A percentile compares a stretch with the other conserved stretches of the same genome.
Conservation (phyloP, 1,140 invertebrate species). For the Trigoniulus corallinus region DNA sequence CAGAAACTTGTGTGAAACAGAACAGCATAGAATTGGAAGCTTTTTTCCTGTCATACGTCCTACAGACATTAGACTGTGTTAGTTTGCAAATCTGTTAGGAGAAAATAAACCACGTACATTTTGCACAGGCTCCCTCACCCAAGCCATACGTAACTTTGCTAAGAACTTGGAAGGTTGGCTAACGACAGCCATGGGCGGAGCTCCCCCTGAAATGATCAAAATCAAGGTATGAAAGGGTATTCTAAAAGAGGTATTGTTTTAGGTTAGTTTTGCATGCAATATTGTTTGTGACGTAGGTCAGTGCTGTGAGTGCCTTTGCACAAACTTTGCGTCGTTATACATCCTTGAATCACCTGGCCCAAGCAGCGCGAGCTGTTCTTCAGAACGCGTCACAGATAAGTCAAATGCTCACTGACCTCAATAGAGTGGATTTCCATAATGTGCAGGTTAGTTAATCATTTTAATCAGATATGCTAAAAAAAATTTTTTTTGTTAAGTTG, state of each 20-base stretch:
- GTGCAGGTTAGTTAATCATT: constrained; percentile 44
- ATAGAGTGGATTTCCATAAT: constrained; percentile 93
- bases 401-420: constrained; percentile 94
- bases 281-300: constrained; percentile 23
- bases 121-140: constrained; percentile 59
- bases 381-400: constrained; percentile 89
- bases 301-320: constrained; percentile 78
- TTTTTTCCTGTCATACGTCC: no score
- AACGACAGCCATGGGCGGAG: constrained; percentile 66
- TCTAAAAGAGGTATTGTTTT: not conserved
- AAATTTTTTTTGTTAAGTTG: not conserved
- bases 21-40: no score
- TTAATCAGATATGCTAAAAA: not conserved
- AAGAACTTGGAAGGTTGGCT: constrained; percentile 81
- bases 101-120: not conserved
- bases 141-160: constrained; percentile 83
- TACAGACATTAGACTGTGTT: not conserved
- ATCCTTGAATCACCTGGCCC: constrained; percentile 94
- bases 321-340: constrained; percentile 91
- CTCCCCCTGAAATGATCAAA: constrained; percentile 62
- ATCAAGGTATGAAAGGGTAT: constrained; percentile 43
- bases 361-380: constrained; percentile 86
- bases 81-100: no score
- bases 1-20: no score
- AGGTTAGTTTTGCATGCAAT: constrained; percentile 1